These are phyloP conservation scores for Etia nguti DNA, from an alignment of 2,113 vertebrate species.

Conservation along the genomic window DNA sequence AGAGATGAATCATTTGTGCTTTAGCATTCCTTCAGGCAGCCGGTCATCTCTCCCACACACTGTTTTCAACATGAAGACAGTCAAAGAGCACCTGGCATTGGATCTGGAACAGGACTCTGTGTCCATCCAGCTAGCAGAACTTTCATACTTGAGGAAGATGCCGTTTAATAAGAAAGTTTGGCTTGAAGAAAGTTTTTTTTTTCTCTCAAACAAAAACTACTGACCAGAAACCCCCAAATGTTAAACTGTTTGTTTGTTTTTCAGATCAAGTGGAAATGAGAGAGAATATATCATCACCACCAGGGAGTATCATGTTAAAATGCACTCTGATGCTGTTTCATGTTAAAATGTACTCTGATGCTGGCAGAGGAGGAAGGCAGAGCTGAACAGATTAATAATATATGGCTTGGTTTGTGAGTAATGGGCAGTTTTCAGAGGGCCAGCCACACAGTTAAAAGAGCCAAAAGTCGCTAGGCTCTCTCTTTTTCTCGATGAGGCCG, in stretches of 20 bases:
- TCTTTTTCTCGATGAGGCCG: not conserved
- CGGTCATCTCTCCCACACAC: conserved; percentile 59
- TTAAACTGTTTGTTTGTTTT: conserved; percentile 11
- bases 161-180: not conserved
- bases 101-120: not conserved
- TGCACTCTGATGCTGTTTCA: conserved; percentile 37
- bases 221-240: not conserved
- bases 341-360: conserved; percentile 44
- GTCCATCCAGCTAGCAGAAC: not conserved
- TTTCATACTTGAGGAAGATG: not conserved
- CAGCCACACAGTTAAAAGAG: conserved; percentile 1
- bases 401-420: conserved; percentile 29
- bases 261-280: conserved; percentile 5
- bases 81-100: conserved; percentile 42
- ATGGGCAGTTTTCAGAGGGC: conserved; percentile 11
- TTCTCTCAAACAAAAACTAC: not conserved
- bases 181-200: not conserved
- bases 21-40: conserved; percentile 51
- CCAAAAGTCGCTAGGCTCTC: not conserved
- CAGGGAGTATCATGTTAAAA: conserved; percentile 36
- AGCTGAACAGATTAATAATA: conserved; percentile 46
- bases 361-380: conserved; percentile 8
- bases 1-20: conserved; percentile 54
- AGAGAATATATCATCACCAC: conserved; percentile 29
- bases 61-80: conserved; percentile 37